Base-by-base conservation (phyloP, 2,797 vertebrate species). In the Lacerta viridis region DNA sequence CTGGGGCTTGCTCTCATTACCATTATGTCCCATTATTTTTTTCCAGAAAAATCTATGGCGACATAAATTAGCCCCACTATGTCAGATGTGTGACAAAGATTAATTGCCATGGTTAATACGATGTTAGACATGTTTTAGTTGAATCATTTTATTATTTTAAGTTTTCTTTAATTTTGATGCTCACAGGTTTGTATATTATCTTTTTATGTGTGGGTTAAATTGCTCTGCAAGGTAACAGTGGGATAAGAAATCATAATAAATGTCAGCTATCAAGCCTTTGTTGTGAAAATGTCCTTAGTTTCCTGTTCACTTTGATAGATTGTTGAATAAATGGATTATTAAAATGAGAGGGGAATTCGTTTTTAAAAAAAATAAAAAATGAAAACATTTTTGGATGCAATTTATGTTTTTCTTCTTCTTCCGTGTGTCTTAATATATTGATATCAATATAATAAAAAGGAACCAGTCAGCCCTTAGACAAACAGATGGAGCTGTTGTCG, bases 261-360 rank as follows among this genome's bases (percentile, higher is more conserved):
- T 15, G 7, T 29, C 59, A 77, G 4, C 15, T 87, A 93, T 82
- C 86, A 27, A 85, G 55, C 59, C 25, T 39, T 27, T 29, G 15
- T 55, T 87, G 64, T 83, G 88, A 76, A 87, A 66, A 92, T 17
- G 20, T 89, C 7, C 87, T 93, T 90, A 90, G 15, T 33, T 80
- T 33, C 83, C 87, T 74, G 23, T 55, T 86, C 87, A 91, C 86
- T 92, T 36, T 72, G 82, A 82, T 46, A 79, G 74, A 55, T 74
- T 68, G 68, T 4, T 75, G 8, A 85, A 61, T 3, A 29, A 29
- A 74, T 81, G 87, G 87, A 69, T 90, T 68, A 86, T 27, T 74
- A 90, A 89, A 50, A 0, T n/a, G 1, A 90, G 7, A 2, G 55
- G 9, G 43, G n/a, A 36, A 83, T 10, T 15, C 6, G 36, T 85